phyloP scores from a whole-genome alignment of 2,113 vertebrate species.

The Tachuris rubrigastra region DNA sequence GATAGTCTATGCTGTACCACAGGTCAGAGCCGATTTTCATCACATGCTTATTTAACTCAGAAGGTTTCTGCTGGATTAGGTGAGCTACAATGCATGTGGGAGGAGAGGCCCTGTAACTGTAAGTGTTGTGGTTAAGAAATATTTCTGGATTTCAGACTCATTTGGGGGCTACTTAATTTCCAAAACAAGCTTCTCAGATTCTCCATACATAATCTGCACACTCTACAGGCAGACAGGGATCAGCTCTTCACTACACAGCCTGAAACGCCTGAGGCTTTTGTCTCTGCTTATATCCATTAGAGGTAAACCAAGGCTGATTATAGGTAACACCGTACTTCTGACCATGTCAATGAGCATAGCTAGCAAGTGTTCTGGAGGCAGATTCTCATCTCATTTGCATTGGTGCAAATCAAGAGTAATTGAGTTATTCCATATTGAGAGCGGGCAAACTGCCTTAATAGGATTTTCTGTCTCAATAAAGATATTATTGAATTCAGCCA shows the following conservation, averaged over 20 bases:
- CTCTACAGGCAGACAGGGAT: background rate
- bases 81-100: background rate
- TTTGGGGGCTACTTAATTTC: background rate
- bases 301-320: slow-evolving; percentile 60
- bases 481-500: slow-evolving; percentile 16
- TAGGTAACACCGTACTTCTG: slow-evolving; percentile 46
- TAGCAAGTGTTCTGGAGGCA: slow-evolving; percentile 42
- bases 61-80: background rate
- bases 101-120: background rate
- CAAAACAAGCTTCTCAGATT: background rate
- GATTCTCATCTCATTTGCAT: slow-evolving; percentile 58
- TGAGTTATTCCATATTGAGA: slow-evolving; percentile 45
- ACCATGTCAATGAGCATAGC: slow-evolving; percentile 46
- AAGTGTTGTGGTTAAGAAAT: background rate
- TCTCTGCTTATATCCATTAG: slow-evolving; percentile 62
- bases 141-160: background rate
- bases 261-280: slow-evolving; percentile 55
- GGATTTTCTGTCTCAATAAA: slow-evolving; percentile 57
- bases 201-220: background rate
- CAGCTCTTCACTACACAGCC: slow-evolving; percentile 8
- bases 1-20: background rate
- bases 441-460: background rate
- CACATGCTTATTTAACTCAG: background rate
- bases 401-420: slow-evolving; percentile 59
- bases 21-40: background rate